Conservation (phyloP, 2,113 vertebrate genomes). For the Drymodes brunneopygia region DNA sequence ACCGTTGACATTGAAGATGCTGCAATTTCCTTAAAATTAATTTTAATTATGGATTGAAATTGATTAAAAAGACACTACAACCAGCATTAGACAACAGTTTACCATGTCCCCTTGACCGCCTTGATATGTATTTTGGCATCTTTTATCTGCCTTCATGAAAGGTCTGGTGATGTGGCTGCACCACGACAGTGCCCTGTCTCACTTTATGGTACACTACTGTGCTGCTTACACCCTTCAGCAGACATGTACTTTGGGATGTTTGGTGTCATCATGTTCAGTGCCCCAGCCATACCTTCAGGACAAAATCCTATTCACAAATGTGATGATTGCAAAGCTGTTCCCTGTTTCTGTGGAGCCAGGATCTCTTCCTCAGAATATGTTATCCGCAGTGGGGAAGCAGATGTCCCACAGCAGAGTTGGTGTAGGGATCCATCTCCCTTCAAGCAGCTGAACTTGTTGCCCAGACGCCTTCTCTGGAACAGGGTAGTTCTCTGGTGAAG, state of each 20-base stretch:
- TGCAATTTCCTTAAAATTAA: not conserved
- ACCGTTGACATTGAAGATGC: not conserved
- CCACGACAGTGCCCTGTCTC: not conserved
- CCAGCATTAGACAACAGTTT: not conserved
- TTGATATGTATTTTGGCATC: not conserved
- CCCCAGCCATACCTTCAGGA: not conserved
- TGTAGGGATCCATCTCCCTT: not conserved
- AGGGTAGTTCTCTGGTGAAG: not conserved
- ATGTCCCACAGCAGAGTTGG: not conserved
- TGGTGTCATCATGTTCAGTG: not conserved
- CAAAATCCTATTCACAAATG: not conserved
- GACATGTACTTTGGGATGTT: not conserved
- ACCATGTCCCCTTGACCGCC: not conserved
- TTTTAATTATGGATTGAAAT: not conserved
- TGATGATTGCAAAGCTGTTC: not conserved
- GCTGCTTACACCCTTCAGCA: not conserved
- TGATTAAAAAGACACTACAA: not conserved
- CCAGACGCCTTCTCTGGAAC: not conserved
- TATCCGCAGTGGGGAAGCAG: not conserved
- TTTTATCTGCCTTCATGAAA: not conserved
- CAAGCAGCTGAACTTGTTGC: not conserved
- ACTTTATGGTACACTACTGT: accelerated
- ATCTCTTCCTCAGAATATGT: not conserved
- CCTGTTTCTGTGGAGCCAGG: not conserved
- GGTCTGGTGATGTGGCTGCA: not conserved